Percentiles rank a stretch among this genome's conserved stretches.
Evolutionary conservation across 2,113 vertebrate genomes (phyloP).

Genomic region (Bubalus kerabau): DNA sequence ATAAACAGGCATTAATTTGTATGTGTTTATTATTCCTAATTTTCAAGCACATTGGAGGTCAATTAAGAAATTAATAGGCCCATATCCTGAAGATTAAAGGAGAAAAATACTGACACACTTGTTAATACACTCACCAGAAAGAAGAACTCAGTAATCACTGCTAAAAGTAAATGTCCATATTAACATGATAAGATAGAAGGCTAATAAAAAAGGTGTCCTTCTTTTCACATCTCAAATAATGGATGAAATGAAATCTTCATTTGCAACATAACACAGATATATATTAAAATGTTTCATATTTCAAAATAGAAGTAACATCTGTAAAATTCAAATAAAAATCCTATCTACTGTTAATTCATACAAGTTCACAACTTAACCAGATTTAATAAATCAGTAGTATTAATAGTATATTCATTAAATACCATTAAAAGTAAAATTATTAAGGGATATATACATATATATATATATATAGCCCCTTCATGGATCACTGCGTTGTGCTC

Average conservation of each 20-base stretch:
- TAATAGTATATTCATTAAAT: not conserved
- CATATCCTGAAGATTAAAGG: conserved; percentile 12
- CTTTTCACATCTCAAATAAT: conserved; percentile 6
- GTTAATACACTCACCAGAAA: conserved; percentile 18
- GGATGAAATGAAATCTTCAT: conserved; percentile 49
- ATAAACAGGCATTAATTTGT: conserved; percentile 20
- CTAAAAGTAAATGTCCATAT: not conserved
- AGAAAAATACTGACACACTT: not conserved
- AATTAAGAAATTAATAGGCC: conserved; percentile 42
- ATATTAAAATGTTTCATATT: conserved; percentile 44
- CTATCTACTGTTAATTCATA: conserved; percentile 42
- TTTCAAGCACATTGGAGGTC: conserved; percentile 25
- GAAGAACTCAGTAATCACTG: not conserved
- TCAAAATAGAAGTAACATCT: conserved; percentile 16
- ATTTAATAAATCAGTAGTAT: not conserved
- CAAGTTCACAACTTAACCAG: conserved; percentile 30
- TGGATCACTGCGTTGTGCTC: not conserved
- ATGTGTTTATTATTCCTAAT: conserved; percentile 41
- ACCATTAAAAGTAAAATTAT: conserved; percentile 11
- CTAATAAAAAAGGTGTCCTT: conserved; percentile 59
- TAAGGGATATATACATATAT: not conserved
- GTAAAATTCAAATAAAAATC: not conserved
- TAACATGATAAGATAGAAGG: not conserved
- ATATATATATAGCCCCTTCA: not conserved
- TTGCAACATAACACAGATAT: conserved; percentile 46